A percentile compares a stretch with the other conserved stretches of the same genome.
Conservation (phyloP, 2,113 vertebrate genomes). For the Dromaius novaehollandiae region DNA sequence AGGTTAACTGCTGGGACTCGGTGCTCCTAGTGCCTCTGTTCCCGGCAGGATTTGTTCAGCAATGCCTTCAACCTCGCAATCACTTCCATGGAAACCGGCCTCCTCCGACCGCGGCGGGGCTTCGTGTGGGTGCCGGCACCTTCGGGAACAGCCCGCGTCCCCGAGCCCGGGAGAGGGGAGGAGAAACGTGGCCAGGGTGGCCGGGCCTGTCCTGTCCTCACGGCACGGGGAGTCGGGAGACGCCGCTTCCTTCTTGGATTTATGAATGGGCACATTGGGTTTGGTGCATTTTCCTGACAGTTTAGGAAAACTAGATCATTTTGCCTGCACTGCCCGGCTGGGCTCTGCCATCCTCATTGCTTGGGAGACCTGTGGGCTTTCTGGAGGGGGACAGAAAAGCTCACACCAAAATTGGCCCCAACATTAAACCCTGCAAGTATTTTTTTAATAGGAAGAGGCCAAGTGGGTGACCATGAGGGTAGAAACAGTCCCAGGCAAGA, state of each 20-base stretch:
- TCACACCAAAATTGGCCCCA: fast-evolving
- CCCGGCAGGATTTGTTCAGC: fast-evolving
- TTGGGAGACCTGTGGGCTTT: background rate
- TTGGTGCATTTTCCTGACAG: no score
- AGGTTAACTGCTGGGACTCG: fast-evolving
- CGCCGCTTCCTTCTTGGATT: background rate
- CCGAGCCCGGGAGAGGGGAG: background rate
- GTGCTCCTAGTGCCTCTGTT: fast-evolving
- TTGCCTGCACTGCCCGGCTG: background rate
- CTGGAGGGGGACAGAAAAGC: fast-evolving
- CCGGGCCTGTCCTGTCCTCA: no score
- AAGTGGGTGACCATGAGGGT: fast-evolving
- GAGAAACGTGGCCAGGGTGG: no score
- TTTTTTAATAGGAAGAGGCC: background rate
- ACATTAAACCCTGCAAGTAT: background rate
- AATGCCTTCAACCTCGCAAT: background rate
- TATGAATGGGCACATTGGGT: no score
- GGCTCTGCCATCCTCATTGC: no score
- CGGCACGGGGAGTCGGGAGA: no score
- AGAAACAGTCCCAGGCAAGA: background rate
- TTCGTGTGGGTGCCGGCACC: fast-evolving
- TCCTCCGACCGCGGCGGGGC: fast-evolving
- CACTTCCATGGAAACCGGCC: background rate
- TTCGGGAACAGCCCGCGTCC: background rate
- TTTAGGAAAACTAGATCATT: background rate